Evolutionary conservation across 2,888 invertebrate genomes (phyloP).

Genomic region (Aphodius sticticus): DNA sequence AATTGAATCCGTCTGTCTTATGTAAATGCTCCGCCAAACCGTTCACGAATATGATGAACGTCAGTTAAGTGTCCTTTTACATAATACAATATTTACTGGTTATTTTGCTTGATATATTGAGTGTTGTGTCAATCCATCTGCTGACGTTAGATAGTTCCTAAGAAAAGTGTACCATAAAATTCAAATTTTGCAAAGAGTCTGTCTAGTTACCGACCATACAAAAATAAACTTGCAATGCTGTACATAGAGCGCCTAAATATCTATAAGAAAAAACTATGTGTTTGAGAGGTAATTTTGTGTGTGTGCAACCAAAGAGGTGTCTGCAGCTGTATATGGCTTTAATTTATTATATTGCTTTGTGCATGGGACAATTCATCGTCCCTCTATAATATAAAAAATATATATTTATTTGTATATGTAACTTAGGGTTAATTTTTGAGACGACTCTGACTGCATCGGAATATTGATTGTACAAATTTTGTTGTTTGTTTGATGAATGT

Average conservation of each 20-base stretch:
- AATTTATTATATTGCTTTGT: constrained; percentile 52
- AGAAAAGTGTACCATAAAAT: constrained; percentile 9
- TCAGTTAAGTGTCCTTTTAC: too few species aligned
- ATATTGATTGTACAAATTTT: constrained; percentile 31
- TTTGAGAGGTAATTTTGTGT: constrained; percentile 7
- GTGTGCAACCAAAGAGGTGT: constrained; percentile 56
- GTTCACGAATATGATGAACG: too few species aligned
- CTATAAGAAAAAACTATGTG: not conserved
- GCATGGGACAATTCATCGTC: not conserved
- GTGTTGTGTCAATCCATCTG: not conserved
- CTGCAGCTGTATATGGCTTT: constrained; percentile 59
- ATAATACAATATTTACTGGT: too few species aligned
- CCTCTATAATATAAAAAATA: not conserved
- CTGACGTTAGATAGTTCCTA: constrained; percentile 23
- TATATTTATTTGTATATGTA: constrained; percentile 22
- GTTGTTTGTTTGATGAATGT: constrained; percentile 29
- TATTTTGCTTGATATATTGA: not conserved
- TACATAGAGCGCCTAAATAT: not conserved
- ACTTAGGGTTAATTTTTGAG: constrained; percentile 9
- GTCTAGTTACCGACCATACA: not conserved
- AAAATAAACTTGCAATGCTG: not conserved
- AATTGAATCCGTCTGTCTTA: too few species aligned
- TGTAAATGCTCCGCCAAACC: too few species aligned
- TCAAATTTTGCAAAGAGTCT: constrained; percentile 10
- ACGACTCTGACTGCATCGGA: constrained; percentile 6